Evolutionary conservation across 2,797 vertebrate genomes (phyloP).

Genomic region (Petrocephalus sullivani): DNA sequence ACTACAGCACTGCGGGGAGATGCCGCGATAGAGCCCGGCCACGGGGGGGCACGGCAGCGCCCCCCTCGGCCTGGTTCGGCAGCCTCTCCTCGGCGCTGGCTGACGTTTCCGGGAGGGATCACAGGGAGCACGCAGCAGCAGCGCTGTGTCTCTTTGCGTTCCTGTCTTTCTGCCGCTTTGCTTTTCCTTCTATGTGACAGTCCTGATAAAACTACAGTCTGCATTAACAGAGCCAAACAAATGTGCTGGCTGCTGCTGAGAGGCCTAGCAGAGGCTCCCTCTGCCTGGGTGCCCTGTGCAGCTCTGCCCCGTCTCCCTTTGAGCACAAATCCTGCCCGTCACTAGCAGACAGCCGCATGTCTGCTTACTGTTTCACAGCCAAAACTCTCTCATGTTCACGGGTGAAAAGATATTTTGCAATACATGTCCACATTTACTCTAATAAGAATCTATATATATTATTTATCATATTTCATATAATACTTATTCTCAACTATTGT

Average conservation of each 20-base stretch:
- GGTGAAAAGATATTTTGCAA: background rate
- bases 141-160: slow-evolving; percentile 28
- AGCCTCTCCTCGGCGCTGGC: background rate
- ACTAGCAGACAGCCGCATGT: background rate
- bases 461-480: background rate
- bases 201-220: slow-evolving; percentile 39
- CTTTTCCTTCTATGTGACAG: slow-evolving; percentile 18
- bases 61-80: slow-evolving; percentile 47
- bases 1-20: slow-evolving; percentile 80
- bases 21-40: slow-evolving; percentile 70
- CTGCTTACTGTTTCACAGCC: background rate
- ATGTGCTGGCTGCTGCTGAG: slow-evolving; percentile 19
- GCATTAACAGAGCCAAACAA: slow-evolving; percentile 35
- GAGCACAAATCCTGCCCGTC: background rate
- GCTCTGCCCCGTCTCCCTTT: background rate
- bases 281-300: background rate
- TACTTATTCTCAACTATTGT: background rate
- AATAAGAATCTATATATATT: background rate
- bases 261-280: background rate
- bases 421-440: background rate
- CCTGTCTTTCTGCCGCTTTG: slow-evolving; percentile 23
- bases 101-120: slow-evolving; percentile 35
- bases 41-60: slow-evolving; percentile 63
- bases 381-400: background rate
- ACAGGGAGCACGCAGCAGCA: slow-evolving; percentile 27